phyloP scores from a whole-genome alignment of 1,140 invertebrate species.

The Xylocopa sonorina region DNA sequence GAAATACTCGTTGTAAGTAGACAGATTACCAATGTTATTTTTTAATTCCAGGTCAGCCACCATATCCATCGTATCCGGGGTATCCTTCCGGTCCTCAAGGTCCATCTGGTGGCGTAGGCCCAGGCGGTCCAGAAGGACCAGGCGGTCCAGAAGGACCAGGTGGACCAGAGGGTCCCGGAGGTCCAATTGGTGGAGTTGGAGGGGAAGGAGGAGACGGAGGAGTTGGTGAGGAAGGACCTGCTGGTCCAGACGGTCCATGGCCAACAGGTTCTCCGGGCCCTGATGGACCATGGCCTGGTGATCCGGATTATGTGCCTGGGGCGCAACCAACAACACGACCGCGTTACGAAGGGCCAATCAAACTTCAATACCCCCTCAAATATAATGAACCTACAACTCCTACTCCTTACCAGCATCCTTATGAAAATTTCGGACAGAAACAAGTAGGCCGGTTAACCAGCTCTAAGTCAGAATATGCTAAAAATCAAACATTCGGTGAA shows the following conservation, averaged over 20 bases:
- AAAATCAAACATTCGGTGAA: not conserved
- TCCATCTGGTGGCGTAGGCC: constrained; percentile 31
- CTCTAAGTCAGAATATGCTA: not conserved
- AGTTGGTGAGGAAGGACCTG: constrained; percentile 56
- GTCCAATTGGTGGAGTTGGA: constrained; percentile 55
- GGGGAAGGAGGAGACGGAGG: constrained; percentile 59
- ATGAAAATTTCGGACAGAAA: not conserved
- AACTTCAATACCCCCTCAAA: constrained; percentile 17
- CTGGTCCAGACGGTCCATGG: constrained; percentile 70
- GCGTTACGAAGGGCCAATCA: constrained; percentile 32
- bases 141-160: constrained; percentile 31
- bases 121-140: constrained; percentile 29
- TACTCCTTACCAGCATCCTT: not conserved
- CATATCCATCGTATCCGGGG: constrained; percentile 37
- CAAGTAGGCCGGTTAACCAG: constrained; percentile 13
- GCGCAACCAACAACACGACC: constrained; percentile 10
- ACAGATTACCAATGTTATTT: not conserved
- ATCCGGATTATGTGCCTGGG: constrained; percentile 69
- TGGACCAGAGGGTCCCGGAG: constrained; percentile 28
- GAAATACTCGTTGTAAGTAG: too few relatives aligned
- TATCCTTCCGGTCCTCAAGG: constrained; percentile 19
- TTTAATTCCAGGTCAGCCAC: constrained; percentile 59
- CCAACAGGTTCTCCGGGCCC: constrained; percentile 74
- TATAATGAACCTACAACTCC: constrained; percentile 22
- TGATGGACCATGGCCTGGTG: constrained; percentile 75